These are phyloP conservation scores for Poicephalus meyeri DNA, from an alignment of 2,113 vertebrate genomes.

Conservation along the genomic window DNA sequence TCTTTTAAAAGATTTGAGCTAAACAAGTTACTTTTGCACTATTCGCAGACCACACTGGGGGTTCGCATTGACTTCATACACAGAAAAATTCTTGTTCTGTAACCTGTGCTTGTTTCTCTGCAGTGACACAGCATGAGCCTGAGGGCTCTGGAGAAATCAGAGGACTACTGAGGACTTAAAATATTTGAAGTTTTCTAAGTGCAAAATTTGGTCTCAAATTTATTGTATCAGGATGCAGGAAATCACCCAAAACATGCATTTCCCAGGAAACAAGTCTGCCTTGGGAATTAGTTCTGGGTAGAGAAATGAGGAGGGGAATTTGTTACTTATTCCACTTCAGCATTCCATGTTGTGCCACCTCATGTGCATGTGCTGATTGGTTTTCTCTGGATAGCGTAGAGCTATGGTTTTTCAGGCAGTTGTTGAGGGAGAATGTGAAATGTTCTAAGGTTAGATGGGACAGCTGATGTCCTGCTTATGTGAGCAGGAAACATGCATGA, in stretches of 20 bases:
- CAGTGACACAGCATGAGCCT: background rate
- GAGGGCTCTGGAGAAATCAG: background rate
- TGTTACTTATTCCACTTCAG: background rate
- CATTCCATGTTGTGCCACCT: background rate
- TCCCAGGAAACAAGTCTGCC: background rate
- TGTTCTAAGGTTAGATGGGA: background rate
- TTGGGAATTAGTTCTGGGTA: background rate
- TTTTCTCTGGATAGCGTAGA: background rate
- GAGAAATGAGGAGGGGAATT: background rate
- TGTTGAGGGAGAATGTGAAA: background rate
- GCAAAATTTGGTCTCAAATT: background rate
- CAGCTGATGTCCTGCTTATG: background rate
- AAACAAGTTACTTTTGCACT: background rate
- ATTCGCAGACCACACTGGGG: background rate
- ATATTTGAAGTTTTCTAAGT: background rate
- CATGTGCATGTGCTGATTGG: background rate
- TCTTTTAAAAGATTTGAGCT: background rate
- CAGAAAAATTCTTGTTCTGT: background rate
- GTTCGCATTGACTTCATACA: accelerated
- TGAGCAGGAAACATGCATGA: background rate
- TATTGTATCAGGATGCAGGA: background rate
- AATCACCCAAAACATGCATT: background rate
- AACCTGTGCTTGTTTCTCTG: background rate
- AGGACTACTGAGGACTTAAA: background rate
- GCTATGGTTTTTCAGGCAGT: background rate